Base-by-base conservation (phyloP, 2,888 invertebrate species). In the Vesta saturnalis region DNA sequence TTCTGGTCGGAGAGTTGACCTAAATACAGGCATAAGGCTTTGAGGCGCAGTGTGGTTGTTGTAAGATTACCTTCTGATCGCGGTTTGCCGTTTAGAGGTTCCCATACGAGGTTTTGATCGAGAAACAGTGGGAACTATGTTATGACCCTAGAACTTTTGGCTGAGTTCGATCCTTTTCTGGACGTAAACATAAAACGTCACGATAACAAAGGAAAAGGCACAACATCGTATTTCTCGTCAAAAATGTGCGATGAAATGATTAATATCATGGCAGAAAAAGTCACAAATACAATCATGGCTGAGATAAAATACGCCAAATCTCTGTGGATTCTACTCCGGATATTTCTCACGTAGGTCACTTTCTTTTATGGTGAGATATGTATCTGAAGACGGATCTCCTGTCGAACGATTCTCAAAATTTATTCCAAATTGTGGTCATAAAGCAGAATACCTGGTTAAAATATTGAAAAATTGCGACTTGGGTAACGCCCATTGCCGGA, bases 101-200 rank as follows among this genome's bases (percentile, higher is more conserved):
- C 64, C 14, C 62, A 72, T 70, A 76, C 79, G 67, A 74, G 55
- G 23, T 74, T 79, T 69, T 70, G 73, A 47, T 64, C 64, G 5
- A 22, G 19, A 19, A 49, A 73, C 21, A 79, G 72, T 72, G 77
- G 77, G 46, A 80, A 79, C 56, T 79, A 72, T 70, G 54, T 77
- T 5, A 75, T 76, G 56, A 39, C 63, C 30, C 15, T 79, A 15
- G 77, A 80, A 69, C 59, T 78, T 5, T 46, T 79, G 15, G 72
- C 78, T 15, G 69, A 79, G 59, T 81, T 76, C 61, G 77, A 79
- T 70, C 73, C 76, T 6, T 80, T 79, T 62, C 14, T 43, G 43
- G 43, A 43, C n/a, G 2, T 43, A 43, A 3, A 43, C 43, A 43
- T 43, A 43, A 43, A 43, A 43, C 43, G 43, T 12, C 14, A 43